A percentile compares a stretch with the other conserved stretches of the same genome.
phyloP scores from a whole-genome alignment of 2,888 invertebrate species.

The Brachynemurus nebulosus region DNA sequence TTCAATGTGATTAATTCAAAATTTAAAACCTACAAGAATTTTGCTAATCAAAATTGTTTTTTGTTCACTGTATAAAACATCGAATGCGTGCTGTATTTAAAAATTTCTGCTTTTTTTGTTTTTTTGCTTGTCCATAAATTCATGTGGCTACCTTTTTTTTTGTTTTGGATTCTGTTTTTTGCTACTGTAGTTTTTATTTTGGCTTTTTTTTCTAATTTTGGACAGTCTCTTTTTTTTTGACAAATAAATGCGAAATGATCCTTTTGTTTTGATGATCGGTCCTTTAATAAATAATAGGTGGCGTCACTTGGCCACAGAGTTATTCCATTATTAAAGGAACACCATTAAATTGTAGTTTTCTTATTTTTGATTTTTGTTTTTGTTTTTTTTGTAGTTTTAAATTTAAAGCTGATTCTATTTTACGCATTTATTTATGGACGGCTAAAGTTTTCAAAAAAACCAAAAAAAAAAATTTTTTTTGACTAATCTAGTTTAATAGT shows the following conservation, averaged over 20 bases:
- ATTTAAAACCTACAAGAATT: neutral
- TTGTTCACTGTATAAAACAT: too few species aligned
- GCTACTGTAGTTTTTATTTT: neutral
- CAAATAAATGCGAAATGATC: neutral
- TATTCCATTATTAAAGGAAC: too few species aligned
- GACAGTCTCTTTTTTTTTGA: neutral
- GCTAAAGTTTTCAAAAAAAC: conserved; percentile 6
- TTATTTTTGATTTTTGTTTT: neutral
- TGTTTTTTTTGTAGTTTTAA: neutral
- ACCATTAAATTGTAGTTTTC: neutral
- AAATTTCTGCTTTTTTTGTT: conserved; percentile 1
- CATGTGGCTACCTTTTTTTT: conserved; percentile 4
- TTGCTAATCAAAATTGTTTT: neutral
- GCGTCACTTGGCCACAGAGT: too few species aligned
- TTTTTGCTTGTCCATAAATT: conserved; percentile 10
- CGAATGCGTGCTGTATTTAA: conserved; percentile 1
- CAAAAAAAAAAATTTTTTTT: conserved; percentile 1
- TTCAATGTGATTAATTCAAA: neutral
- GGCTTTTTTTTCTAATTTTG: neutral
- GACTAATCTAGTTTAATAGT: too few species aligned
- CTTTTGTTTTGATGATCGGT: too few species aligned
- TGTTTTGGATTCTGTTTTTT: conserved; percentile 1
- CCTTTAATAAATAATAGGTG: too few species aligned
- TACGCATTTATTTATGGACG: conserved; percentile 9
- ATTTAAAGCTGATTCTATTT: conserved; percentile 3